A percentile compares a stretch with the other conserved stretches of the same genome.
Evolutionary conservation across 1,140 invertebrate species (phyloP).

Genomic region (Anastrepha obliqua): DNA sequence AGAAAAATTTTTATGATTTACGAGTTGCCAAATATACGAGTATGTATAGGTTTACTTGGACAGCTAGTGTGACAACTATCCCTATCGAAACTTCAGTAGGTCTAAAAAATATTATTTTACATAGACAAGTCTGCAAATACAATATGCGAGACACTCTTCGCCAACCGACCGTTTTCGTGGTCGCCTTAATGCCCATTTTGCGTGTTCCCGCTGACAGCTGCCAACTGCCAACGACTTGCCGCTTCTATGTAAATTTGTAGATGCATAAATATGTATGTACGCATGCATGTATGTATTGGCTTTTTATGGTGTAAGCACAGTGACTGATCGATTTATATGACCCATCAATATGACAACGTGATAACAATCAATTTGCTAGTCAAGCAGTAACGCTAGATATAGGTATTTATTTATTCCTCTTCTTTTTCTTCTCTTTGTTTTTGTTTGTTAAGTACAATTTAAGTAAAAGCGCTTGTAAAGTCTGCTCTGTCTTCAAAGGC

Average conservation of each 20-base stretch:
- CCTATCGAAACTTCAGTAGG: too few species aligned
- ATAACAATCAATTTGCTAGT: conserved; percentile 56
- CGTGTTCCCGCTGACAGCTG: conserved; percentile 4
- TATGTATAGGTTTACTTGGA: too few species aligned
- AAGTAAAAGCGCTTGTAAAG: conserved; percentile 15
- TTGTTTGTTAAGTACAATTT: background rate
- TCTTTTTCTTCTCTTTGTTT: background rate
- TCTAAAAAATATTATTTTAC: too few species aligned
- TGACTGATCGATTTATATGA: conserved; percentile 56
- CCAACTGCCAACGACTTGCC: conserved; percentile 29
- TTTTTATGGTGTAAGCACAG: background rate
- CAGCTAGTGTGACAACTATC: too few species aligned
- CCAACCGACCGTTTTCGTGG: background rate
- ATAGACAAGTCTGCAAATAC: background rate
- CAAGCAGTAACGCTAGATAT: background rate
- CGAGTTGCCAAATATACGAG: too few species aligned
- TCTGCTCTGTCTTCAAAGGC: background rate
- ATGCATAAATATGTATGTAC: background rate
- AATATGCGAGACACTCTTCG: background rate
- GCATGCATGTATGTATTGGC: background rate
- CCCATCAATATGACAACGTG: conserved; percentile 53
- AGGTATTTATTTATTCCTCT: conserved; percentile 32
- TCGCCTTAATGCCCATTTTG: conserved; percentile 6
- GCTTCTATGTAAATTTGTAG: background rate
- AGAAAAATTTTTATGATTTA: too few species aligned